A percentile compares a stretch with the other conserved stretches of the same genome.
Evolutionary conservation across 2,113 vertebrate genomes (phyloP).

Genomic region (Corapipo altera): DNA sequence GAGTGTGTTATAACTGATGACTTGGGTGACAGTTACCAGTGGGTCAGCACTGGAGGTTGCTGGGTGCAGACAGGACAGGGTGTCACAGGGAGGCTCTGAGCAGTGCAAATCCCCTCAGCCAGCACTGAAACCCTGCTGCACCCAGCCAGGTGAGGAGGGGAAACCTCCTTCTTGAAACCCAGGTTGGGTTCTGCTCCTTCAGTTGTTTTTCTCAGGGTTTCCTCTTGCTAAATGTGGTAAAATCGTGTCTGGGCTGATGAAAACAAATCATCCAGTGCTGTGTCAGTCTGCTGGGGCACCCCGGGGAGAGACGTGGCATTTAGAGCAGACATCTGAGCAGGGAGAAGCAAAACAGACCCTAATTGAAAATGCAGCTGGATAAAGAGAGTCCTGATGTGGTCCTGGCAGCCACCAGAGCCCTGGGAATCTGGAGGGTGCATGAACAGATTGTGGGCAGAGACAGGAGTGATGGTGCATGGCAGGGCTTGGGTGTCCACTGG

Average conservation of each 20-base stretch:
- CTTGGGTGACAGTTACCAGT: background rate
- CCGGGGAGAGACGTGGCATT: background rate
- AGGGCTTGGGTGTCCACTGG: background rate
- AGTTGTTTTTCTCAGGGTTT: background rate
- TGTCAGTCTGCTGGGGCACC: background rate
- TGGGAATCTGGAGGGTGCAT: accelerated
- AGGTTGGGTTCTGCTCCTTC: background rate
- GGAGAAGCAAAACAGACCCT: background rate
- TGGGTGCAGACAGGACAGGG: background rate
- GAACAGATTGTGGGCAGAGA: no score
- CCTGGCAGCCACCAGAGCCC: background rate
- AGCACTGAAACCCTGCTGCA: background rate
- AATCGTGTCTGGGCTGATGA: background rate
- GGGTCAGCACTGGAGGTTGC: background rate
- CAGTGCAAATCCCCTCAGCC: background rate
- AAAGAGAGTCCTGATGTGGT: background rate
- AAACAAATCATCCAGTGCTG: background rate
- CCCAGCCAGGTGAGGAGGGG: background rate
- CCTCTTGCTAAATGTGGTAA: background rate
- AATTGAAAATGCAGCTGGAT: background rate
- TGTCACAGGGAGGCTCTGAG: background rate
- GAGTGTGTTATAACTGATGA: background rate
- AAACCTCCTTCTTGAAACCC: background rate
- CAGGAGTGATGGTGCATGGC: accelerated
- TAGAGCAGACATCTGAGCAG: background rate